Evolutionary conservation across 2,888 invertebrate species (phyloP).

Genomic region (Torymus auratus): DNA sequence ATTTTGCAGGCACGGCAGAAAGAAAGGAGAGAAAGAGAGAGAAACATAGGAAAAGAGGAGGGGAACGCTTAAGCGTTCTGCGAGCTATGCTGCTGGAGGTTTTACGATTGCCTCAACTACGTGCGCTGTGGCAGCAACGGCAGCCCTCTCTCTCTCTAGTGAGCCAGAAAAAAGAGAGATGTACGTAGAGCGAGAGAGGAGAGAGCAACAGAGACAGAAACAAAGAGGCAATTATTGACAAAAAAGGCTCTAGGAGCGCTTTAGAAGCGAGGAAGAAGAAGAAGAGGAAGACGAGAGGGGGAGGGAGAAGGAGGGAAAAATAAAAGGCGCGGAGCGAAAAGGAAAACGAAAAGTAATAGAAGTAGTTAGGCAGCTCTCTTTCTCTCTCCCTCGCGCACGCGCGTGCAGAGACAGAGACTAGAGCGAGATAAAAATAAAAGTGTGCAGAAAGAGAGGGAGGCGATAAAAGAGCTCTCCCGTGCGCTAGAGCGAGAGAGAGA

Average conservation of each 20-base stretch:
- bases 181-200: slow-evolving; percentile 25
- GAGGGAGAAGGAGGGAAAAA: background rate
- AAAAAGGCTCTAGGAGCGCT: slow-evolving; percentile 43
- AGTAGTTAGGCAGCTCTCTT: slow-evolving; percentile 27
- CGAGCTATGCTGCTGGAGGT: slow-evolving; percentile 52
- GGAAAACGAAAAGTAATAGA: slow-evolving; percentile 49
- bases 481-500: slow-evolving; percentile 16
- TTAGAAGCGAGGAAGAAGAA: background rate
- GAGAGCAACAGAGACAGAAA: slow-evolving; percentile 44
- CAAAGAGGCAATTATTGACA: slow-evolving; percentile 56
- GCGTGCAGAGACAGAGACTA: slow-evolving; percentile 21
- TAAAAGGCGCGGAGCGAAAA: slow-evolving; percentile 20
- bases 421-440: slow-evolving; percentile 40
- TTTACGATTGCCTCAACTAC: slow-evolving; percentile 52
- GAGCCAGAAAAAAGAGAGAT: slow-evolving; percentile 23
- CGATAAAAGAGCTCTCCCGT: slow-evolving; percentile 21
- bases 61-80: slow-evolving; percentile 41
- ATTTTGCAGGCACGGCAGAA: slow-evolving; percentile 30
- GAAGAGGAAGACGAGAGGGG: background rate
- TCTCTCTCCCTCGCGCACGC: no score
- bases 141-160: background rate
- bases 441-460: slow-evolving; percentile 7
- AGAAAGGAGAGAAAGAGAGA: slow-evolving; percentile 1
- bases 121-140: background rate
- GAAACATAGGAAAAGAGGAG: slow-evolving; percentile 19